phyloP scores from a whole-genome alignment of 2,113 vertebrate species.

The Platichthys flesus region DNA sequence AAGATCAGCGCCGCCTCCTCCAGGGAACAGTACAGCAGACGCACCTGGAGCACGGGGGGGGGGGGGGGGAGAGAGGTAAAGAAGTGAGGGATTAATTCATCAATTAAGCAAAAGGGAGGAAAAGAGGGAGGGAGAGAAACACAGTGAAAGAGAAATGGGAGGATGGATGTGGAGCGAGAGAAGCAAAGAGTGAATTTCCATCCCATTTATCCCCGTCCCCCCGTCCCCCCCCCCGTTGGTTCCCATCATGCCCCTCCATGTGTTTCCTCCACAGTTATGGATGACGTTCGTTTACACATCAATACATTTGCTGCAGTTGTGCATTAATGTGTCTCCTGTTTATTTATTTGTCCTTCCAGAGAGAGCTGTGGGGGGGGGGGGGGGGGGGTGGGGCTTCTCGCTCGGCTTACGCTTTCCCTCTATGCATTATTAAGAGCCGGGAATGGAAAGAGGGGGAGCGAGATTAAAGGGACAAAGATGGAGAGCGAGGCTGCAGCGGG shows the following conservation, averaged over 20 bases:
- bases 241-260: neutral
- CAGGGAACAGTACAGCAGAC: conserved; percentile 92
- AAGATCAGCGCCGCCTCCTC: conserved; percentile 92
- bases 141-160: neutral
- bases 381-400: too few relatives aligned
- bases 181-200: neutral
- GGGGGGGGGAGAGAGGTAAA: too few relatives aligned
- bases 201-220: neutral
- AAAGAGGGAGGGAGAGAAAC: neutral
- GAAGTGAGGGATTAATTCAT: too few relatives aligned
- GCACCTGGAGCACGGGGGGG: conserved; percentile 75
- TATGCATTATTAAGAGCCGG: conserved; percentile 53
- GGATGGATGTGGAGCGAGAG: too few relatives aligned
- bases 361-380: too few relatives aligned
- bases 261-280: conserved; percentile 17
- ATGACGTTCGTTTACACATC: conserved; percentile 33
- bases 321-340: neutral
- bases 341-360: conserved; percentile 7
- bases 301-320: conserved; percentile 7
- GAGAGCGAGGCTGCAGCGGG: neutral
- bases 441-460: neutral
- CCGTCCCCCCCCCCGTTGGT: neutral
- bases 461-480: conserved; percentile 22
- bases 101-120: neutral
- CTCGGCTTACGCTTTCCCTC: conserved; percentile 27